Percentiles rank a stretch among this genome's conserved stretches.
Evolutionary conservation across 2,797 vertebrate species (phyloP).

Genomic region (Carcharodon carcharias): DNA sequence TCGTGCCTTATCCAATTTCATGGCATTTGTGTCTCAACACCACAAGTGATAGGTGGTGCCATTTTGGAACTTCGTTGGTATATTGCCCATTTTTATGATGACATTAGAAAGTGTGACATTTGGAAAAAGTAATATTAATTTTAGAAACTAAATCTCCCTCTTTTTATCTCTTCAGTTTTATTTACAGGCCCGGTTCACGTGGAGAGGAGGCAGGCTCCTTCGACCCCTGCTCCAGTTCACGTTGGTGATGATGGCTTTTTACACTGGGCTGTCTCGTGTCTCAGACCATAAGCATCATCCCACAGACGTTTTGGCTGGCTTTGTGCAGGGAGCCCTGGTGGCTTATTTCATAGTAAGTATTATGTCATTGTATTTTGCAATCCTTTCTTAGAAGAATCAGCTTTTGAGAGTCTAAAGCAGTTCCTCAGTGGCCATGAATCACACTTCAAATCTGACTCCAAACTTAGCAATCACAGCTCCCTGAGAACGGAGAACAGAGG

Average conservation of each 20-base stretch:
- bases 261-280: conserved; percentile 89
- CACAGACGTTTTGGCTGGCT: conserved; percentile 87
- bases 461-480: background rate
- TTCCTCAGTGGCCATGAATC: conserved; percentile 4
- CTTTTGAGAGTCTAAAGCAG: background rate
- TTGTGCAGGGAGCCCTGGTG: conserved; percentile 91
- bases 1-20: background rate
- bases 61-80: background rate
- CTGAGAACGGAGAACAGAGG: conserved; percentile 16
- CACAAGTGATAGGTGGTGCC: background rate
- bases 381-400: background rate
- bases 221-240: conserved; percentile 95
- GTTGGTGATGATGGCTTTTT: conserved; percentile 97
- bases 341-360: conserved; percentile 94
- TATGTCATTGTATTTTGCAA: conserved; percentile 25
- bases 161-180: conserved; percentile 70
- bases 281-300: conserved; percentile 98
- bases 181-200: conserved; percentile 94
- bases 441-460: background rate
- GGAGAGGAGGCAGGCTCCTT: conserved; percentile 92
- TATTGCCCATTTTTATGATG: background rate
- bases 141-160: background rate
- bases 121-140: background rate
- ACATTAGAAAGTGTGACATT: rapidly evolving
- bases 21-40: background rate